These are phyloP conservation scores for Trichacis sp. DNA, from an alignment of 2,888 invertebrate species.

Conservation along the genomic window DNA sequence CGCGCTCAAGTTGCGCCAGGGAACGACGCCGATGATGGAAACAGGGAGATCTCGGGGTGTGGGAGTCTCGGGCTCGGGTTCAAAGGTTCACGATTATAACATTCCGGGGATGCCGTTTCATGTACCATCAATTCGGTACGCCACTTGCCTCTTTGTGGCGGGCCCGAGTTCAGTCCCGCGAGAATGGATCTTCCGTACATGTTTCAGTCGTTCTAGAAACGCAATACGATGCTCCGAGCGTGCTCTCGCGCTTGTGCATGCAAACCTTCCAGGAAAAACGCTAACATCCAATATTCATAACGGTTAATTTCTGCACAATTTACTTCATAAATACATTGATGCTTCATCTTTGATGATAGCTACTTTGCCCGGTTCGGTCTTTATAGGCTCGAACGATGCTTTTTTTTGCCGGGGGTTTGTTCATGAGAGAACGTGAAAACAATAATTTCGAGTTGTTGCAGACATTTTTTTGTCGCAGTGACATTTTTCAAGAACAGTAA, in stretches of 20 bases:
- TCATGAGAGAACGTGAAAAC: constrained; percentile 1
- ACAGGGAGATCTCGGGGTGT: constrained; percentile 58
- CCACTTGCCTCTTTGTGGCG: constrained; percentile 64
- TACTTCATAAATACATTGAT: constrained; percentile 43
- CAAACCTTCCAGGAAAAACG: constrained; percentile 39
- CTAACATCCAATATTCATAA: constrained; percentile 41
- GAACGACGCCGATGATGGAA: constrained; percentile 62
- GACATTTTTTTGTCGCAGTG: no score
- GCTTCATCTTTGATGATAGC: constrained; percentile 42
- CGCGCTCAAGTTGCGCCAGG: neutral
- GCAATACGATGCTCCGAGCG: constrained; percentile 44
- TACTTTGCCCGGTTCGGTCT: constrained; percentile 36
- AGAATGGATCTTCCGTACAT: constrained; percentile 29
- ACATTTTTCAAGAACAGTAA: neutral
- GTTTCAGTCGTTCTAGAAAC: constrained; percentile 44
- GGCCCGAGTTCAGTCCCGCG: constrained; percentile 21
- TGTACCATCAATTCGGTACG: constrained; percentile 68
- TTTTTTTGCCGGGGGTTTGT: constrained; percentile 18
- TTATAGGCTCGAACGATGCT: constrained; percentile 36
- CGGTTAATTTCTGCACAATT: constrained; percentile 40
- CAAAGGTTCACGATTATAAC: constrained; percentile 68
- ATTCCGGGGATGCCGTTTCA: constrained; percentile 68
- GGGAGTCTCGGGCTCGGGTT: constrained; percentile 65
- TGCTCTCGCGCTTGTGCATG: constrained; percentile 38
- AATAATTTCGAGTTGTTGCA: constrained; percentile 2